phyloP scores from a whole-genome alignment of 2,888 invertebrate genomes.

The Rutpela maculata region DNA sequence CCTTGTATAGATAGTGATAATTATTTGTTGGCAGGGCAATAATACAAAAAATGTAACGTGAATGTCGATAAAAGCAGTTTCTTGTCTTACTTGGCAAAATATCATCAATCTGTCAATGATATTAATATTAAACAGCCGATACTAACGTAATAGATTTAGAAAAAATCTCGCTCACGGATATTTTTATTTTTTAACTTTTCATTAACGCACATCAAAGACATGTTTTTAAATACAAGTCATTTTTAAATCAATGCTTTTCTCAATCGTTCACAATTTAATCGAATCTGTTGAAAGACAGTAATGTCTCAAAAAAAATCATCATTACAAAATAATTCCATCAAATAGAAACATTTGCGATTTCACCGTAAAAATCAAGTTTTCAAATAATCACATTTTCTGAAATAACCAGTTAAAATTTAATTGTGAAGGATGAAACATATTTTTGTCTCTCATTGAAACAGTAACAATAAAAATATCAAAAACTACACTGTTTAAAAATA shows the following conservation, averaged over 20 bases:
- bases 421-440: no score
- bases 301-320: no score
- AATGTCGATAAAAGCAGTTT: not conserved
- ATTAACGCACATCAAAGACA: not conserved
- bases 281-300: not conserved
- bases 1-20: no score
- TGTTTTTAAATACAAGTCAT: not conserved
- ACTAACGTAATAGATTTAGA: not conserved
- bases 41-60: not conserved
- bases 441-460: no score
- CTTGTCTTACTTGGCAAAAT: not conserved
- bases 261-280: not conserved
- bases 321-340: no score
- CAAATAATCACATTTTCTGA: no score
- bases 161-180: not conserved
- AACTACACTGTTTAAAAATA: no score
- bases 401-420: no score
- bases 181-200: constrained; percentile 16
- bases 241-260: not conserved
- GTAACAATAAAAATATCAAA: no score
- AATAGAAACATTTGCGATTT: no score
- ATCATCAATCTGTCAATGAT: constrained; percentile 17
- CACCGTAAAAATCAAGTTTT: no score
- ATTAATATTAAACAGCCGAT: constrained; percentile 11
- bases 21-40: not conserved